phyloP scores from a whole-genome alignment of 2,888 invertebrate species.

The Mesochorus sp. region DNA sequence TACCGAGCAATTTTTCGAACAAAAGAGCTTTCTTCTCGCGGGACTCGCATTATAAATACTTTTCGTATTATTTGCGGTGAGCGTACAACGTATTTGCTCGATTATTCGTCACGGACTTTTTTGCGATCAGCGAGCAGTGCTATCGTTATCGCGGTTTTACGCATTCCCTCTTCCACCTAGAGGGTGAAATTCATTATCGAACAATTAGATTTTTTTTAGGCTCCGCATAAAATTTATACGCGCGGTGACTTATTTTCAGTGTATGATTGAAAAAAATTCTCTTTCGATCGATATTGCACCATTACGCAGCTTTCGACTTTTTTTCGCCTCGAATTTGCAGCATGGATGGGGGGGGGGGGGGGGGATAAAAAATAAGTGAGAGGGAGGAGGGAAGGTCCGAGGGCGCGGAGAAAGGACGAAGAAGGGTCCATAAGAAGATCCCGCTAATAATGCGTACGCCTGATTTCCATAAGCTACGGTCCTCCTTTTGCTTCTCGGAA shows the following conservation, averaged over 20 bases:
- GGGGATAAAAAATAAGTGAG: not conserved
- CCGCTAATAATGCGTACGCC: constrained; percentile 69
- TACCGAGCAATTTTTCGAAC: constrained; percentile 62
- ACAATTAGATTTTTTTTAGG: too few species aligned
- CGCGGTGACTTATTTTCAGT: too few species aligned
- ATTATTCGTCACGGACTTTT: constrained; percentile 71
- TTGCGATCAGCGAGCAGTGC: too few species aligned
- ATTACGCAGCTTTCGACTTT: too few species aligned
- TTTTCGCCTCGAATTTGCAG: too few species aligned
- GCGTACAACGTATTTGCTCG: constrained; percentile 72
- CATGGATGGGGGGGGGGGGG: not conserved
- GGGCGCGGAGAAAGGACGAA: constrained; percentile 35
- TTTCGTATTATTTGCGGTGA: constrained; percentile 17
- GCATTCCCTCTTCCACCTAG: too few species aligned
- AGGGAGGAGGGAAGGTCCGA: constrained; percentile 35
- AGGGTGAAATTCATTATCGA: too few species aligned
- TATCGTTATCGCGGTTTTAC: too few species aligned
- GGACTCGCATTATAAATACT: constrained; percentile 3
- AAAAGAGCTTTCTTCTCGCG: constrained; percentile 57
- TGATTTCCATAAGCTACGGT: constrained; percentile 73
- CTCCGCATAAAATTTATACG: too few species aligned
- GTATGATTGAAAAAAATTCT: too few species aligned
- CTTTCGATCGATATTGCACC: too few species aligned
- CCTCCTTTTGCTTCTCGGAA: constrained; percentile 66
- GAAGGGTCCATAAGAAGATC: constrained; percentile 54